Evolutionary conservation across 1,140 invertebrate genomes (phyloP).

Genomic region (Drosophila pectinifera): DNA sequence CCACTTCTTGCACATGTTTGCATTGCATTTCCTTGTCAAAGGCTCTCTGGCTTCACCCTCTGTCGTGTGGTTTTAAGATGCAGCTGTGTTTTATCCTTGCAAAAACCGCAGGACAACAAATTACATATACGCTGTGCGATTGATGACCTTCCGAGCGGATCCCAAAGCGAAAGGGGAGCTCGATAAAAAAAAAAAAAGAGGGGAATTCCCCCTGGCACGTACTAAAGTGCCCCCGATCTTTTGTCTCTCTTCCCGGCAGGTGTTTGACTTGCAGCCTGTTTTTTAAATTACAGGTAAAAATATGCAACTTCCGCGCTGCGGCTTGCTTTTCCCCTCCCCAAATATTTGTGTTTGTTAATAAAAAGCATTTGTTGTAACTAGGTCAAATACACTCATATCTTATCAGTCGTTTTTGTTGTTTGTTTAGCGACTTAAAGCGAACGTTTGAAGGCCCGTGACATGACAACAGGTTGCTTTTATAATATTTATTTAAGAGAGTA

Average conservation of each 20-base stretch:
- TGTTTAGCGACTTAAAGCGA: slow-evolving; percentile 21
- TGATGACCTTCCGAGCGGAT: slow-evolving; percentile 47
- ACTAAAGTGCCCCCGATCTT: slow-evolving; percentile 26
- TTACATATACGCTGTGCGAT: slow-evolving; percentile 43
- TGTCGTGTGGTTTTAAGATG: slow-evolving; percentile 18
- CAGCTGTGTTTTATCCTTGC: slow-evolving; percentile 57
- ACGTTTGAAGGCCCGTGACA: slow-evolving; percentile 38
- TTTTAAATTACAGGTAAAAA: slow-evolving; percentile 30
- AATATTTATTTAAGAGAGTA: slow-evolving; percentile 1
- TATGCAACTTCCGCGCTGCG: slow-evolving; percentile 51
- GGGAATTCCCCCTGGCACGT: slow-evolving; percentile 49
- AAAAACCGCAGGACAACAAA: slow-evolving; percentile 56
- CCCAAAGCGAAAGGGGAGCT: slow-evolving; percentile 24
- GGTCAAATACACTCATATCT: slow-evolving; percentile 63
- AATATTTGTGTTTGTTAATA: slow-evolving; percentile 13
- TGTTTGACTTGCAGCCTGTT: slow-evolving; percentile 70
- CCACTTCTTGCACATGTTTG: slow-evolving; percentile 67
- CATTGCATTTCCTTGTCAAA: slow-evolving; percentile 39
- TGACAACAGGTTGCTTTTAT: slow-evolving; percentile 50
- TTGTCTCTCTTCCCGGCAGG: slow-evolving; percentile 54
- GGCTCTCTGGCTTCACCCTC: neutral
- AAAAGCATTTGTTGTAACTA: slow-evolving; percentile 47
- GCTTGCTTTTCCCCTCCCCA: slow-evolving; percentile 23
- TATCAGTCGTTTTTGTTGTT: slow-evolving; percentile 49
- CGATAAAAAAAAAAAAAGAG: neutral